Conservation (phyloP, 2,113 vertebrate genomes). For the Colinus virginianus region DNA sequence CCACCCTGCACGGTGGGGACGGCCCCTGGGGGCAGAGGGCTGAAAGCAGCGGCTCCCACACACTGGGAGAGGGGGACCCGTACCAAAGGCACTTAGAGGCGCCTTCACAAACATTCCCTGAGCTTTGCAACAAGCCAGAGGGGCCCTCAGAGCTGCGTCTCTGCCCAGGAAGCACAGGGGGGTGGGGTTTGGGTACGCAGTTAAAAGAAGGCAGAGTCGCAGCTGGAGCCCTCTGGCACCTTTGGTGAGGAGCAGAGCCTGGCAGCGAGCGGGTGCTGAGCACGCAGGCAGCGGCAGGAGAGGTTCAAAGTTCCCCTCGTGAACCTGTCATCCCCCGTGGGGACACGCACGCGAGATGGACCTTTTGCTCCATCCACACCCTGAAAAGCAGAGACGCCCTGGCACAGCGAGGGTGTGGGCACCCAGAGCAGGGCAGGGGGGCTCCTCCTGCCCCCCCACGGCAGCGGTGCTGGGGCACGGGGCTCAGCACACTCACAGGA, state of each 20-base stretch:
- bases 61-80: background rate
- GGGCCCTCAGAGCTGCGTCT: accelerated
- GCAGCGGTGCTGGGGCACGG: background rate
- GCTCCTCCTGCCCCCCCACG: background rate
- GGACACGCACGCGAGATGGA: background rate
- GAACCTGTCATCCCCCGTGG: background rate
- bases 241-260: background rate
- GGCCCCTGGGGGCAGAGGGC: background rate
- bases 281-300: background rate
- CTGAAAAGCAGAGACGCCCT: accelerated
- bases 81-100: background rate
- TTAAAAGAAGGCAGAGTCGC: background rate
- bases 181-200: background rate
- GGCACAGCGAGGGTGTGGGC: background rate
- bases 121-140: accelerated
- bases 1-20: background rate
- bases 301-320: constrained; percentile 5
- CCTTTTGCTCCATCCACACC: background rate
- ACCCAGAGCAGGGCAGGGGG: no score
- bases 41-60: background rate
- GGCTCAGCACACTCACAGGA: background rate
- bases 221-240: background rate
- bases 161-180: accelerated
- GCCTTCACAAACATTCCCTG: accelerated
- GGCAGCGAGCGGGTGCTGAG: background rate